A percentile compares a stretch with the other conserved stretches of the same genome.
phyloP scores from a whole-genome alignment of 2,888 invertebrate genomes.

The Thecophora atra region DNA sequence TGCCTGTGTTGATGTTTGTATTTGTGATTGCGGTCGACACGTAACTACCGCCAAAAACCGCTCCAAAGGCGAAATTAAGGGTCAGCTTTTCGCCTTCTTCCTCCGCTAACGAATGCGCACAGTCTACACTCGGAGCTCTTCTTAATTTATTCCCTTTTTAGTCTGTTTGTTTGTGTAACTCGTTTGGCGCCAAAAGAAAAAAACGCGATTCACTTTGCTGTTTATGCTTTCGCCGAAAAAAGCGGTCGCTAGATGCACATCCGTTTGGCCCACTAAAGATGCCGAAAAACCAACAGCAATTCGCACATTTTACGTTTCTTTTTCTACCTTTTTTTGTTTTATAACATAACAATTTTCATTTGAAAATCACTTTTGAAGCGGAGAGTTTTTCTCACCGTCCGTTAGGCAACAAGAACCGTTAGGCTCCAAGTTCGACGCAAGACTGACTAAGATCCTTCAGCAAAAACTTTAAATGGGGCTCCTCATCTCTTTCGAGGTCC shows the following conservation, averaged over 20 bases:
- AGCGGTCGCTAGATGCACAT: background rate
- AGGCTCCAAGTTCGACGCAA: conserved; percentile 11
- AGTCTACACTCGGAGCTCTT: too few relatives aligned
- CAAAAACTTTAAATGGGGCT: too few relatives aligned
- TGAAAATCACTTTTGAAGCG: background rate
- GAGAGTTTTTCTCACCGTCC: background rate
- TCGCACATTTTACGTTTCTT: background rate
- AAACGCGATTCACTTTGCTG: too few relatives aligned
- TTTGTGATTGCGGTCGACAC: background rate
- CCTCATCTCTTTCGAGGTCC: too few relatives aligned
- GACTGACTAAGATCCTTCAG: conserved; percentile 12
- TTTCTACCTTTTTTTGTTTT: background rate
- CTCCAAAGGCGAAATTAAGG: too few relatives aligned
- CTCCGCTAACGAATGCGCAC: too few relatives aligned
- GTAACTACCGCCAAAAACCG: background rate
- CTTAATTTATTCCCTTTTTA: too few relatives aligned
- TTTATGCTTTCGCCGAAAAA: too few relatives aligned
- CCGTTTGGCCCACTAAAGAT: background rate
- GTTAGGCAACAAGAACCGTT: conserved; percentile 3
- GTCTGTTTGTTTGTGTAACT: too few relatives aligned
- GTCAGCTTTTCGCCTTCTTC: too few relatives aligned
- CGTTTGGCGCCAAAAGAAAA: too few relatives aligned
- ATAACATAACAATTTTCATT: too few relatives aligned
- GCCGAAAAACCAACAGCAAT: background rate
- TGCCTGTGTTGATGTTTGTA: conserved; percentile 17